A percentile compares a stretch with the other conserved stretches of the same genome.
Evolutionary conservation across 37 sponge, comb jelly and placozoan genomes (phyloP).

Genomic region (Ianthella basta): DNA sequence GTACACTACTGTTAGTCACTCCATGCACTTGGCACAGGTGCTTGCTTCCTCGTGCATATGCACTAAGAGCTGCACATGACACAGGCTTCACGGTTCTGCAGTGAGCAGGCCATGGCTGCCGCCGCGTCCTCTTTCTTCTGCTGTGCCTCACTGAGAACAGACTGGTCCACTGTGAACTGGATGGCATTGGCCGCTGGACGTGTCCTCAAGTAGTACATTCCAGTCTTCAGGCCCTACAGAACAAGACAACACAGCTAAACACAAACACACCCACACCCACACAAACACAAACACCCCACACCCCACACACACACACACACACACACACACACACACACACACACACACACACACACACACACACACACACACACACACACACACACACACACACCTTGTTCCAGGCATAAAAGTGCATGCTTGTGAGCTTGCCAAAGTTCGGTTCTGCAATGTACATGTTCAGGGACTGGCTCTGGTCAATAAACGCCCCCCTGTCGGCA

Average conservation of each 20-base stretch:
- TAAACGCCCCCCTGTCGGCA: slow-evolving; percentile 93
- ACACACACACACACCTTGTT: slow-evolving; percentile 70
- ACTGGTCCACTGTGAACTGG: slow-evolving; percentile 99
- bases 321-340: no score
- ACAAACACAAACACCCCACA: no score
- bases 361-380: no score
- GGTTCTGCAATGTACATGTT: slow-evolving; percentile 98
- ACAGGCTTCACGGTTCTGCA: slow-evolving; percentile 89
- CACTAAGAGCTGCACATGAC: slow-evolving; percentile 88
- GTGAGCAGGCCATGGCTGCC: slow-evolving; percentile 77
- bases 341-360: no score
- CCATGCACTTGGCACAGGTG: no score
- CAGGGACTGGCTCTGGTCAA: slow-evolving; percentile 98
- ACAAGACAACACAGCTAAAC: no score
- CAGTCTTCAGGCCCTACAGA: slow-evolving; percentile 93
- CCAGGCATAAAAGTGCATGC: slow-evolving; percentile 99
- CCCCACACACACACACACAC: no score
- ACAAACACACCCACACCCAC: no score
- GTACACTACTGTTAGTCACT: no score
- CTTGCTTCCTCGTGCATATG: no score
- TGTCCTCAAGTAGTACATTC: slow-evolving; percentile 98
- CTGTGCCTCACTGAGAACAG: slow-evolving; percentile 54
- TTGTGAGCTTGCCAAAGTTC: slow-evolving; percentile 94
- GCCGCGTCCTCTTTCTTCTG: slow-evolving; percentile 51
- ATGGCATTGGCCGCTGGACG: slow-evolving; percentile 95